These are phyloP conservation scores for Drosophila helvetica DNA, from an alignment of 2,888 invertebrate genomes.

Conservation along the genomic window DNA sequence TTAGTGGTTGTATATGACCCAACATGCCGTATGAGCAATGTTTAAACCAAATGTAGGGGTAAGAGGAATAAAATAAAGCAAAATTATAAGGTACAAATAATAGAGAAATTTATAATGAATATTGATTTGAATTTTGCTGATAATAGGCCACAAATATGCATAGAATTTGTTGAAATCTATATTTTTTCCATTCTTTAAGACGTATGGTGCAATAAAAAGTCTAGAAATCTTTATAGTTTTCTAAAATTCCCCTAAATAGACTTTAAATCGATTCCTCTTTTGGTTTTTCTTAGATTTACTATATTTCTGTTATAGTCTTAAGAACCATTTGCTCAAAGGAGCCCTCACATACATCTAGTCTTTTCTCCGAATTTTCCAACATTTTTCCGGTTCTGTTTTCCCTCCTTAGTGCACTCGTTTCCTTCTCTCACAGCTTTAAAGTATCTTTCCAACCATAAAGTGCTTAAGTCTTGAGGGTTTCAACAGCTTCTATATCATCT, in stretches of 20 bases:
- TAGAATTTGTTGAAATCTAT: no score
- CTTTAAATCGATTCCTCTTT: no score
- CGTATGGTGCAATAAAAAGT: no score
- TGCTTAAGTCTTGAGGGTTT: constrained; percentile 15
- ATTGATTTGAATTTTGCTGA: no score
- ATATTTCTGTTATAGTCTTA: neutral
- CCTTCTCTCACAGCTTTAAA: neutral
- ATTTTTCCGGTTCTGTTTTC: constrained; percentile 1
- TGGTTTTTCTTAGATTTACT: neutral
- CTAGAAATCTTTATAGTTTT: no score
- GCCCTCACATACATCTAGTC: neutral
- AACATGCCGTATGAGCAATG: constrained; percentile 14
- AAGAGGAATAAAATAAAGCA: neutral
- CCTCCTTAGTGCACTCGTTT: neutral
- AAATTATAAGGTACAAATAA: neutral
- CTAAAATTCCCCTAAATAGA: no score
- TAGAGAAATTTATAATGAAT: neutral
- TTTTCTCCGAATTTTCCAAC: neutral
- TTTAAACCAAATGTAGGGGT: neutral
- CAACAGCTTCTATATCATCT: constrained; percentile 28
- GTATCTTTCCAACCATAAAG: constrained; percentile 17
- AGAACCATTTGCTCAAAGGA: neutral
- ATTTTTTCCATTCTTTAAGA: no score
- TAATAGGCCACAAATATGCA: no score
- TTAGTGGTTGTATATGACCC: constrained; percentile 6